Base-by-base conservation (phyloP, 2,113 vertebrate genomes). In the Triplophysa tibetana region DNA sequence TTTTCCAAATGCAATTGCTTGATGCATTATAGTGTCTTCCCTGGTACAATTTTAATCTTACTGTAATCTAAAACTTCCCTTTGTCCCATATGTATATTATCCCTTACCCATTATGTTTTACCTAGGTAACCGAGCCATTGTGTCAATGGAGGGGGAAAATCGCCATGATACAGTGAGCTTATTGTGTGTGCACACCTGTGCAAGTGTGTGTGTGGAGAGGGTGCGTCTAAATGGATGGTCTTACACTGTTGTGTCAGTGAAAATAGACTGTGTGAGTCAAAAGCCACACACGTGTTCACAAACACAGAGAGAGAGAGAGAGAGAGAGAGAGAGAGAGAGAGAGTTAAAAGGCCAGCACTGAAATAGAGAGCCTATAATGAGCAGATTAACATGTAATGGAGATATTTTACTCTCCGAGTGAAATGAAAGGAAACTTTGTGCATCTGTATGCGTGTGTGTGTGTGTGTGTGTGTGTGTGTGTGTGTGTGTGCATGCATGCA, bases 341-440 rank as follows among this genome's bases (percentile, higher is more conserved):
- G 33, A 33, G 33, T 33, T 33, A 62, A 33, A 69, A 58, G 67
- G 66, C 43, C 54, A 38, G 12, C 33, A 63, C 48, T 75, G 58
- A 67, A 16, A 52, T 14, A 88, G 65, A 70, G 70, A 62, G 43
- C 33, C 65, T 75, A 78, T 84, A 82, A 85, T 86, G 65, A 82
- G 54, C 80, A 63, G 70, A 84, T 81, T 84, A 81, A 75, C 68
- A 61, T 84, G 80, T 84, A 85, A 87, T 84, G 65, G 81, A 78
- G 68, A 70, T 63, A 45, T 45, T 45, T 45, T 45, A 45, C 45
- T 68, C 56, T 72, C 60, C 72, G 8, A 33, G 80, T 78, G 65
- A 70, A 56, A 72, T 45, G 77, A 82, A 77, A 82, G 78, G 82
- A 80, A 52, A 74, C 33, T 41, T n/a, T 85, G 80, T 83, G 75